phyloP scores from a whole-genome alignment of 2,888 invertebrate species.

The Neoitamus cyanurus region DNA sequence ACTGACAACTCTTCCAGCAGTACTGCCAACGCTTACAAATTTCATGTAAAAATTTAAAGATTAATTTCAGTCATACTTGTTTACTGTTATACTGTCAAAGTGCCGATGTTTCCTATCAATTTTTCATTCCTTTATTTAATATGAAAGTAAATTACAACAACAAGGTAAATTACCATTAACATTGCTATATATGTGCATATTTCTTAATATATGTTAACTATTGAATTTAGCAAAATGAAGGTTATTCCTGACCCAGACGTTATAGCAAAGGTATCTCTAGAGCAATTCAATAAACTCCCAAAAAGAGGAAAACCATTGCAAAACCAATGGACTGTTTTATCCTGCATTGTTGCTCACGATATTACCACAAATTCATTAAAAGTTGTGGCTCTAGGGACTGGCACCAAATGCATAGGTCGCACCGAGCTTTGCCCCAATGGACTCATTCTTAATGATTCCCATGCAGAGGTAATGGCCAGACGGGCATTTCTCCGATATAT shows the following conservation, averaged over 20 bases:
- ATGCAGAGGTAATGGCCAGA: constrained; percentile 90
- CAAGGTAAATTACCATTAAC: no score
- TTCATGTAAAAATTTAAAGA: no score
- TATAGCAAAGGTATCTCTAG: constrained; percentile 72
- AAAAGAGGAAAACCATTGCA: constrained; percentile 83
- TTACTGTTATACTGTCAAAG: not conserved
- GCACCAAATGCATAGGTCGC: constrained; percentile 90
- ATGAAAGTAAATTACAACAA: no score
- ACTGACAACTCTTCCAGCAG: not conserved
- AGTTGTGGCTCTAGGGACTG: constrained; percentile 87
- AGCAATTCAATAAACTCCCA: constrained; percentile 72
- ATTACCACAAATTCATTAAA: constrained; percentile 61
- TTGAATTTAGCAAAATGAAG: not conserved
- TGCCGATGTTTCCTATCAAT: no score
- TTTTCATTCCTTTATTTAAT: no score
- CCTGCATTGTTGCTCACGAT: constrained; percentile 75
- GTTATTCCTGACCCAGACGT: constrained; percentile 58
- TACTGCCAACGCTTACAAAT: not conserved
- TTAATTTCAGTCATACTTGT: not conserved
- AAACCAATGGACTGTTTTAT: constrained; percentile 86
- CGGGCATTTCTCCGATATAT: constrained; percentile 84
- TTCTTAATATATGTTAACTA: no score
- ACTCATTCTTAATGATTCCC: constrained; percentile 85
- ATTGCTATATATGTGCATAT: no score
- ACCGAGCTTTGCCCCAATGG: constrained; percentile 74